Evolutionary conservation across 1,140 invertebrate species (phyloP).

Genomic region (Lordiphosa stackelbergi): DNA sequence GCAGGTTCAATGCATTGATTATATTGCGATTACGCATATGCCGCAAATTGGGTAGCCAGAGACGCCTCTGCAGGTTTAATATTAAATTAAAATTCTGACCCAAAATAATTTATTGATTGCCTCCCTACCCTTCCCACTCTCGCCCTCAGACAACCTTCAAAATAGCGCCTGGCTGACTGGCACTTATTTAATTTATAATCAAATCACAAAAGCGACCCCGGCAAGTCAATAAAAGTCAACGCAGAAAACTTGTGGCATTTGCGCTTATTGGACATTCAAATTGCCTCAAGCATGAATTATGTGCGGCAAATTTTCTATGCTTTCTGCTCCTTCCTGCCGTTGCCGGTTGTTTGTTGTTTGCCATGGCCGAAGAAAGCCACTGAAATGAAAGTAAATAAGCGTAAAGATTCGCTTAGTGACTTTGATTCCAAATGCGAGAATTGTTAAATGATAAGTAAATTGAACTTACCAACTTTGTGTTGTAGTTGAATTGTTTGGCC

Average conservation of each 20-base stretch:
- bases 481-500: slow-evolving; percentile 8
- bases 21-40: slow-evolving; percentile 42
- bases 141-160: slow-evolving; percentile 27
- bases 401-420: slow-evolving; percentile 67
- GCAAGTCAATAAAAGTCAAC: slow-evolving; percentile 65
- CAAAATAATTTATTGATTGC: slow-evolving; percentile 61
- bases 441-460: slow-evolving; percentile 67
- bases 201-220: slow-evolving; percentile 51
- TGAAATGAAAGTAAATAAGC: slow-evolving; percentile 69
- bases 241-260: slow-evolving; percentile 63
- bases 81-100: slow-evolving; percentile 44
- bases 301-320: slow-evolving; percentile 34
- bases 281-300: slow-evolving; percentile 73
- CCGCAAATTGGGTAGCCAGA: slow-evolving; percentile 15
- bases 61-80: slow-evolving; percentile 21
- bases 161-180: slow-evolving; percentile 14
- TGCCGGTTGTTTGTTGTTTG: slow-evolving; percentile 29
- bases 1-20: slow-evolving; percentile 59
- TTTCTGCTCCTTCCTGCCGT: slow-evolving; percentile 5
- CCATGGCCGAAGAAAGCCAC: slow-evolving; percentile 41
- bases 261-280: slow-evolving; percentile 69
- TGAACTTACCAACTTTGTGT: slow-evolving; percentile 44
- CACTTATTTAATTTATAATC: slow-evolving; percentile 66
- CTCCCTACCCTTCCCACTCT: background rate
- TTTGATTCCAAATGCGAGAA: slow-evolving; percentile 36